phyloP scores from a whole-genome alignment of 2,113 vertebrate genomes.

The Emberiza fucata region DNA sequence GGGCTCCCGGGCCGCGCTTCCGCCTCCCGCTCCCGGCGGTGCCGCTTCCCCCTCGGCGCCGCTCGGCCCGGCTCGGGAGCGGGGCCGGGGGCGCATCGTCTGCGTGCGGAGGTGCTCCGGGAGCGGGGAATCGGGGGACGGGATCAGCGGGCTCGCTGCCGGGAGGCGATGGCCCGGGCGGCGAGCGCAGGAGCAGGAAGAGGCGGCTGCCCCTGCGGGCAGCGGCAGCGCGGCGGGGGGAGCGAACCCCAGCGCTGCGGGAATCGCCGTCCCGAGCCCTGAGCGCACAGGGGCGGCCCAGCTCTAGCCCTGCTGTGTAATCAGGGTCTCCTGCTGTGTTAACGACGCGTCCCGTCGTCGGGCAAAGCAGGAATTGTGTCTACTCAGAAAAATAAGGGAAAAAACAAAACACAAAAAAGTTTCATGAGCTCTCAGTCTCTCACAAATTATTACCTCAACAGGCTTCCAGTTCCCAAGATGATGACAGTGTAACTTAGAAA shows the following conservation, averaged over 20 bases:
- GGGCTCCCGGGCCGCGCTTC: neutral
- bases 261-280: accelerated
- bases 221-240: neutral
- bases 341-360: neutral
- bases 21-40: neutral
- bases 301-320: accelerated
- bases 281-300: neutral
- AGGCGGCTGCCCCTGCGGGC: neutral
- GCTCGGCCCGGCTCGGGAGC: neutral
- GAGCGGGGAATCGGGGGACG: neutral
- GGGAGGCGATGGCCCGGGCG: neutral
- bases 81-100: neutral
- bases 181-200: neutral
- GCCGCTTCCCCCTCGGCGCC: neutral
- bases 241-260: neutral
- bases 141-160: neutral
- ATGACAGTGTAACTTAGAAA: neutral
- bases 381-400: too few relatives aligned
- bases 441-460: neutral
- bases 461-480: neutral
- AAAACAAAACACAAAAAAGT: neutral
- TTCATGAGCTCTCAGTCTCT: neutral
- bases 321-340: neutral
- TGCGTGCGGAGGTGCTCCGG: neutral
- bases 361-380: neutral